Evolutionary conservation across 2,113 vertebrate genomes (phyloP), one percentile per base, ranked within the genome.

Genomic region (Todiramphus saurophagus): DNA sequence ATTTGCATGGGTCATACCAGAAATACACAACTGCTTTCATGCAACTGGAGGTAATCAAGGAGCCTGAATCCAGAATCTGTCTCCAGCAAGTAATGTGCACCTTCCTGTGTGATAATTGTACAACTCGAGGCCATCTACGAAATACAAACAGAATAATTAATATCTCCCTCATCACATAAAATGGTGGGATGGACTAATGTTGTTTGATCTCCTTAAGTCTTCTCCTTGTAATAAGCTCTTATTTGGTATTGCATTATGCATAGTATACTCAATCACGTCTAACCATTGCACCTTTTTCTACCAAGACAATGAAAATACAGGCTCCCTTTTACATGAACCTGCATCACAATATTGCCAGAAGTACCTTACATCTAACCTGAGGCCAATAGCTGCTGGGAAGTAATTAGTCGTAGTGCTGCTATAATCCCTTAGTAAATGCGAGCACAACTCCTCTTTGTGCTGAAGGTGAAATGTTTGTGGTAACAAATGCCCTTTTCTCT

Each of bases 391-490:
- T 95, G 97, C 97, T 98, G 97, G 97, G 98, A 98, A 98, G 97
- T 97, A 98, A 98, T 98, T 98, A 98, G 96, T 95, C 68, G 68
- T 94, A 93, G 90, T 95, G 96, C 88, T 97, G 87, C 97, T 97
- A 91, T 97, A 96, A 97, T 98, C 96, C 96, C 87, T 92, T 91
- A 98, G 97, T 97, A 98, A 97, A 98, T 97, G 96, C 97, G 95
- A 97, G 96, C 74, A 1, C 93, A 97, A 48, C 69, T 96, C 95
- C 96, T 97, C 94, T 97, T 97, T 98, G 97, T 93, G 93, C 93
- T 97, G 67, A 97, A 98, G 96, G 96, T 98, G 97, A 98, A 98
- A 96, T 93, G 96, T 97, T 97, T 98, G 97, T 97, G 97, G 97
- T 97, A 98, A 98, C 95, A 96, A 97, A 98, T 97, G 97, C 96